These are phyloP conservation scores for Galago senegalensis DNA, from an alignment of 2,797 vertebrate genomes.

Conservation along the genomic window DNA sequence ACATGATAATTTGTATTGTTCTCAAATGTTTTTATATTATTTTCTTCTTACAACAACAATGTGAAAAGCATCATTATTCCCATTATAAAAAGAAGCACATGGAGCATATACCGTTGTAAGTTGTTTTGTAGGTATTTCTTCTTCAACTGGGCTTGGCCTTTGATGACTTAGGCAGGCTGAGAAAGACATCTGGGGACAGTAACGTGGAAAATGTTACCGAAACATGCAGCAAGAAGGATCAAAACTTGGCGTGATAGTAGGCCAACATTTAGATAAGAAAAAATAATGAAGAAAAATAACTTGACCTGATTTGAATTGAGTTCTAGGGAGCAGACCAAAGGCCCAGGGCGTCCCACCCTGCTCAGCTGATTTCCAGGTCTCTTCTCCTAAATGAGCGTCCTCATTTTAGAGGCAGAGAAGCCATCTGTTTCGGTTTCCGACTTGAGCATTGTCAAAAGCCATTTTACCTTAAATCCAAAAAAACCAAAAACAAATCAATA, in stretches of 20 bases:
- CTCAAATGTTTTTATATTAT: not conserved
- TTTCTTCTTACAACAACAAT: not conserved
- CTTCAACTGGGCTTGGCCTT: not conserved
- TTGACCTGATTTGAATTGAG: not conserved
- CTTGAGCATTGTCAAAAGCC: not conserved
- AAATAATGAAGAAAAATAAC: not conserved
- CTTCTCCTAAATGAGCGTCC: not conserved
- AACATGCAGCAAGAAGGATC: not conserved
- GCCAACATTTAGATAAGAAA: not conserved
- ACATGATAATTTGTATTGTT: not conserved
- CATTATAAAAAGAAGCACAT: not conserved
- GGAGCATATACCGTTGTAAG: not conserved
- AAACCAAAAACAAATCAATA: not conserved
- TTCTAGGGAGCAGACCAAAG: not conserved
- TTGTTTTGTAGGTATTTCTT: not conserved
- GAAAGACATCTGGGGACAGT: not conserved
- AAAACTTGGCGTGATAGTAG: not conserved
- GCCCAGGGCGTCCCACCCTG: not conserved
- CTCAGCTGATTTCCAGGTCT: not conserved
- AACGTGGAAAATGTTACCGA: not conserved
- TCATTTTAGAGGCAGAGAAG: not conserved
- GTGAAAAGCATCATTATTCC: not conserved
- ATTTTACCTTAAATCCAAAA: not conserved
- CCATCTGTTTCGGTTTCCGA: not conserved
- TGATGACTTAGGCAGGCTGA: not conserved